Conservation (phyloP, 2,888 invertebrate species). For the Tillus elongatus region DNA sequence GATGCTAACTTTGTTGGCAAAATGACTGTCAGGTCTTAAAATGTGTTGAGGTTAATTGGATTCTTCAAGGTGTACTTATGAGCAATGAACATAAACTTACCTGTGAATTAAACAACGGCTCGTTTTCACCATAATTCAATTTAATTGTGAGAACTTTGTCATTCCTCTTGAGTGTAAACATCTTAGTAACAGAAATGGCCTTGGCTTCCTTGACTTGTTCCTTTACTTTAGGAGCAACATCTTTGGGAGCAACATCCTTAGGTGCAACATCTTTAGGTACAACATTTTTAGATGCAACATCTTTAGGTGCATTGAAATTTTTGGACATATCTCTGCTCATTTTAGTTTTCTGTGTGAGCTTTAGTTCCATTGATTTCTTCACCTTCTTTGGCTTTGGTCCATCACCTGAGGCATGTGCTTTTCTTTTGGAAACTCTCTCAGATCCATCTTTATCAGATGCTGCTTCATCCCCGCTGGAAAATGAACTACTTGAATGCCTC, state of each 20-base stretch:
- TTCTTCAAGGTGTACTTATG: too few relatives aligned
- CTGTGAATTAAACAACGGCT: constrained; percentile 53
- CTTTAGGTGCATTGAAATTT: constrained; percentile 26
- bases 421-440: constrained; percentile 26
- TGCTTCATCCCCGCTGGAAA: constrained; percentile 44
- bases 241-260: too few relatives aligned
- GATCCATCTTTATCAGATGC: constrained; percentile 43
- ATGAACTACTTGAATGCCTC: constrained; percentile 75
- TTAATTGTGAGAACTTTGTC: constrained; percentile 55
- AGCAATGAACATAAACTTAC: too few relatives aligned
- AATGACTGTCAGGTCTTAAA: too few relatives aligned
- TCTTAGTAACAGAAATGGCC: constrained; percentile 33
- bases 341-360: constrained; percentile 6
- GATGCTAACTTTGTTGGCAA: too few relatives aligned
- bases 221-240: too few relatives aligned
- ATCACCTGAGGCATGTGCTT: neutral
- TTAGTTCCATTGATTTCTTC: constrained; percentile 37
- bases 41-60: too few relatives aligned
- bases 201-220: constrained; percentile 16
- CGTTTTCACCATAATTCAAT: constrained; percentile 49
- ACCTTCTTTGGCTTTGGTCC: constrained; percentile 31
- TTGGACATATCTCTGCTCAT: constrained; percentile 15
- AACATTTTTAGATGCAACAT: too few relatives aligned
- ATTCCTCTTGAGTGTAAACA: constrained; percentile 50
- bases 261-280: too few relatives aligned